These are phyloP conservation scores for Lepidocyrtinus sp. DNA, from an alignment of 2,888 invertebrate genomes.

Conservation along the genomic window DNA sequence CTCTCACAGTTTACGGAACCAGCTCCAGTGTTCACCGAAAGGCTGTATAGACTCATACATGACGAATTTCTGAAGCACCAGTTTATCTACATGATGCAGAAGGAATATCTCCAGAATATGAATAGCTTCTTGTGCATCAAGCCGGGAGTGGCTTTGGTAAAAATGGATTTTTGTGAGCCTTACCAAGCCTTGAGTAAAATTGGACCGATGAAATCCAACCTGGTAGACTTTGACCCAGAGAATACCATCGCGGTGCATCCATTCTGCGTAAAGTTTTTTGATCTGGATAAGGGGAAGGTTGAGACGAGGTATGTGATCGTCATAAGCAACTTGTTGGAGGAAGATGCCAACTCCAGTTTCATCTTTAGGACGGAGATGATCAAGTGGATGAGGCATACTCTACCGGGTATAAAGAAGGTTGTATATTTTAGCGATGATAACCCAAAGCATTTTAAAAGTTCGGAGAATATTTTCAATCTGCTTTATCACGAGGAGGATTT, in stretches of 20 bases:
- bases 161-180: conserved; percentile 22
- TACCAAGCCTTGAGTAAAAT: background rate
- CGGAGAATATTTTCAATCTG: conserved; percentile 16
- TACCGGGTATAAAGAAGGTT: background rate
- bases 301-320: conserved; percentile 6
- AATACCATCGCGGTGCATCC: background rate
- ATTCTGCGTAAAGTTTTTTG: background rate
- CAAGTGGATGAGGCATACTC: conserved; percentile 13
- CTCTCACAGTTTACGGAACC: background rate
- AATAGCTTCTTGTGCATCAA: background rate
- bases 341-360: background rate
- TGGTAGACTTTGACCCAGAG: background rate
- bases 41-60: background rate
- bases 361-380: conserved; percentile 19
- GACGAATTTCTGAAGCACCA: background rate
- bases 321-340: conserved; percentile 1
- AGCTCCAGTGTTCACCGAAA: background rate
- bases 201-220: background rate
- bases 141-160: background rate
- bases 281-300: background rate
- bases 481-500: conserved; percentile 25
- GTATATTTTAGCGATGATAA: conserved; percentile 21
- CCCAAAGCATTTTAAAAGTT: background rate
- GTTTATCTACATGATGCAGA: background rate
- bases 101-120: background rate